Evolutionary conservation across 2,888 invertebrate species (phyloP).

Genomic region (Liopterus haemorrhoidalis): DNA sequence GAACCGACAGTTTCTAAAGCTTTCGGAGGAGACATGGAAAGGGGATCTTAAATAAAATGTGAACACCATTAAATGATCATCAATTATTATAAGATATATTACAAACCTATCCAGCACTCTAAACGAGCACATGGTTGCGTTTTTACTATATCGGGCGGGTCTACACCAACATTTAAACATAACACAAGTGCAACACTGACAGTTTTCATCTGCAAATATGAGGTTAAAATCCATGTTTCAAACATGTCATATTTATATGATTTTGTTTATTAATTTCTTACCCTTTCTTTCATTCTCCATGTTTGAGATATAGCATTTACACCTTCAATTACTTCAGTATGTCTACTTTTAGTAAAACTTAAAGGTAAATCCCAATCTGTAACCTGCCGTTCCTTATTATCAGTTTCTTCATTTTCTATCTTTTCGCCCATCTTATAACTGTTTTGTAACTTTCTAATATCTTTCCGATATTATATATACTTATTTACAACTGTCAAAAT

Average conservation of each 20-base stretch:
- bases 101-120: conserved; percentile 93
- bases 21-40: conserved; percentile 81
- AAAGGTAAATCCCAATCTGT: conserved; percentile 65
- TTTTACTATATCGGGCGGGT: conserved; percentile 97
- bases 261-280: conserved; percentile 39
- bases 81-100: background rate
- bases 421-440: conserved; percentile 22
- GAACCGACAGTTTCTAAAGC: conserved; percentile 89
- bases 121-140: conserved; percentile 92
- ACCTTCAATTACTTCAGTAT: conserved; percentile 66
- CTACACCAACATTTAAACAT: conserved; percentile 98
- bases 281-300: conserved; percentile 92
- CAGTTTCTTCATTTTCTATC: conserved; percentile 14
- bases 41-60: conserved; percentile 60
- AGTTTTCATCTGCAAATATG: conserved; percentile 82
- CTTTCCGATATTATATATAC: too few species aligned
- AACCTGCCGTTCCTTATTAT: conserved; percentile 30
- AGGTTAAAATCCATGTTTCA: conserved; percentile 26
- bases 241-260: conserved; percentile 7
- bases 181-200: conserved; percentile 96
- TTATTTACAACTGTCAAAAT: too few species aligned
- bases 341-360: conserved; percentile 67
- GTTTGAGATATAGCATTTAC: conserved; percentile 62
- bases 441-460: too few species aligned
- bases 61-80: background rate